phyloP scores from a whole-genome alignment of 2,797 vertebrate genomes.

The Sebastes aleutianus region DNA sequence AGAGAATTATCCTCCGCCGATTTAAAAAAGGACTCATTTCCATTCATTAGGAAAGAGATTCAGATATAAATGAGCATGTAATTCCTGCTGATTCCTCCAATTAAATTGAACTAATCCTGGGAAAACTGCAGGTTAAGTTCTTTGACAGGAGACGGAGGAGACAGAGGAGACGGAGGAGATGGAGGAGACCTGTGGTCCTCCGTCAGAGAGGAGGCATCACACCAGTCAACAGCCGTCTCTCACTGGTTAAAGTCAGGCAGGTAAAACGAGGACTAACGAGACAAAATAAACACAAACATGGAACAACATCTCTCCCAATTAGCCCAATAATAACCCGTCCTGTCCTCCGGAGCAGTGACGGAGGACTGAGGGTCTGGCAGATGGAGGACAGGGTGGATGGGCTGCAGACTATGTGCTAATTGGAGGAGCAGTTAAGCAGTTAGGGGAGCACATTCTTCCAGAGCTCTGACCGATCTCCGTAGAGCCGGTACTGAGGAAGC shows the following conservation, averaged over 20 bases:
- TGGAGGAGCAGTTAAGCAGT: constrained; percentile 84
- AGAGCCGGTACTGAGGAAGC: constrained; percentile 80
- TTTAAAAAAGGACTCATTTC: constrained; percentile 58
- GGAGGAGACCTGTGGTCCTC: not conserved
- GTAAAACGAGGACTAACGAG: constrained; percentile 6
- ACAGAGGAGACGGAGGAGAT: not conserved
- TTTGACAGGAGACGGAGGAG: not conserved
- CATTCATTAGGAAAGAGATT: constrained; percentile 51
- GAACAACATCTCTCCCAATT: constrained; percentile 59
- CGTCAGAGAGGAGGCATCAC: not conserved
- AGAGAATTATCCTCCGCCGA: constrained; percentile 89
- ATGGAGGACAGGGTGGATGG: constrained; percentile 18
- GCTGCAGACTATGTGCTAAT: constrained; percentile 80
- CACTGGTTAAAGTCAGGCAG: not conserved
- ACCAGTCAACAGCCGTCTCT: not conserved
- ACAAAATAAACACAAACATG: constrained; percentile 43
- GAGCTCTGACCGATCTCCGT: constrained; percentile 84
- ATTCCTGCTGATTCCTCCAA: constrained; percentile 46
- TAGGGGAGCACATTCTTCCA: constrained; percentile 86
- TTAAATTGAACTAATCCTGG: constrained; percentile 12
- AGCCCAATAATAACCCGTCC: constrained; percentile 50
- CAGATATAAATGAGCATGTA: constrained; percentile 48
- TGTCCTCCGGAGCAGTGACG: constrained; percentile 56
- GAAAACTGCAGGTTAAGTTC: constrained; percentile 8
- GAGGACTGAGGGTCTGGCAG: constrained; percentile 26